These are phyloP conservation scores for Buathra laborator DNA, from an alignment of 2,888 invertebrate species.

Conservation along the genomic window DNA sequence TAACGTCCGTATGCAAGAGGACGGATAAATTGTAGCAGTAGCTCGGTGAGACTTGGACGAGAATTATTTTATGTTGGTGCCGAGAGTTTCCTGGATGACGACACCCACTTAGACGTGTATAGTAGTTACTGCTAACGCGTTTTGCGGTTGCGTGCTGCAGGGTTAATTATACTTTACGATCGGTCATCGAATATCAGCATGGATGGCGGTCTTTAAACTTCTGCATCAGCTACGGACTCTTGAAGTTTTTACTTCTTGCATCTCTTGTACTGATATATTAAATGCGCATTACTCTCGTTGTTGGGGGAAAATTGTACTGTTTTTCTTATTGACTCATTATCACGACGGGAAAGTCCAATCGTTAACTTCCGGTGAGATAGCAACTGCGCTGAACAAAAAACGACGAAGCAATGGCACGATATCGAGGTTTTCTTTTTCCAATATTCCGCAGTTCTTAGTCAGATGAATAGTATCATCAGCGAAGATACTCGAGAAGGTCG, in stretches of 20 bases:
- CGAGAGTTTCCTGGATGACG: conserved; percentile 59
- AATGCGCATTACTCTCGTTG: neutral
- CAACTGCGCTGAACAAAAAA: neutral
- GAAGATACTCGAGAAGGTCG: neutral
- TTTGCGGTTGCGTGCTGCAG: conserved; percentile 57
- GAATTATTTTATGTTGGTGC: conserved; percentile 41
- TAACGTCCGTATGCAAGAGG: conserved; percentile 1
- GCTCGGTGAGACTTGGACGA: neutral
- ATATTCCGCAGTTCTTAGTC: neutral
- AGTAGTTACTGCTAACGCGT: neutral
- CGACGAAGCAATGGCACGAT: conserved; percentile 10
- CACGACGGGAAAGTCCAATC: conserved; percentile 30
- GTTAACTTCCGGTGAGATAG: conserved; percentile 23
- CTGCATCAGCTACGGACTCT: conserved; percentile 15
- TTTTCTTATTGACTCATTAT: conserved; percentile 8
- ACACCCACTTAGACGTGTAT: conserved; percentile 55
- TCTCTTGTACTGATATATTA: neutral
- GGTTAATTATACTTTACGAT: conserved; percentile 66
- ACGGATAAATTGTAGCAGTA: neutral
- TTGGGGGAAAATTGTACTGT: conserved; percentile 39
- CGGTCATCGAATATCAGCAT: conserved; percentile 62
- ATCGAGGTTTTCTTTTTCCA: neutral
- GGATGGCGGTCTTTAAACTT: conserved; percentile 59
- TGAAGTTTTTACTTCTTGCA: conserved; percentile 19
- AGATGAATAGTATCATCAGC: neutral